Conservation (phyloP, 2,797 vertebrate species). For the Odontamblyopus rebecca region DNA sequence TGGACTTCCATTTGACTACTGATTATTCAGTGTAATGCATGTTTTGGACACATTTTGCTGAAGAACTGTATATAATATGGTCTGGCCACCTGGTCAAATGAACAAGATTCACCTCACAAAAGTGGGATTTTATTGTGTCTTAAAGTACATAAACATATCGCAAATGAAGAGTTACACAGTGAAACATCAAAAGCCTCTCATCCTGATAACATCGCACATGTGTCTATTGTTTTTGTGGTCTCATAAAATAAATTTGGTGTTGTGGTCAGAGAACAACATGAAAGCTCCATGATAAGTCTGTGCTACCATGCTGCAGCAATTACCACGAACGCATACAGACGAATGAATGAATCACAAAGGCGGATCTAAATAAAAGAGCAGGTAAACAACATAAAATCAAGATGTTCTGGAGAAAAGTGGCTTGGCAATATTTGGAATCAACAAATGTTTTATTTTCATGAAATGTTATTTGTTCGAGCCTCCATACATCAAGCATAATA, state of each 20-base stretch:
- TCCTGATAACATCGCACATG: conserved; percentile 36
- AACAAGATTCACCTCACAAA: background rate
- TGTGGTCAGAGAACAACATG: conserved; percentile 60
- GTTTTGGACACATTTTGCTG: background rate
- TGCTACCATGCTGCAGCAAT: conserved; percentile 71
- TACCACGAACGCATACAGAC: conserved; percentile 39
- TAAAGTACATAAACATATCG: background rate
- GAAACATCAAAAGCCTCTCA: conserved; percentile 53
- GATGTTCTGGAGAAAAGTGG: conserved; percentile 38
- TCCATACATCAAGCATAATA: background rate
- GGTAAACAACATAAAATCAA: conserved; percentile 49
- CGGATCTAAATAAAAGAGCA: conserved; percentile 41
- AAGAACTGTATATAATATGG: background rate
- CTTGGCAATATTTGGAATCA: background rate
- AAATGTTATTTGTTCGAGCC: conserved; percentile 4
- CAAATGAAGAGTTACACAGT: background rate
- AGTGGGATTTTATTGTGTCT: background rate
- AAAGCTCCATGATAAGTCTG: conserved; percentile 68
- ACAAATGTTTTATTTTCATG: conserved; percentile 16
- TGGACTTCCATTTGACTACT: background rate
- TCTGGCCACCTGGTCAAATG: background rate
- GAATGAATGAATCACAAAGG: conserved; percentile 38
- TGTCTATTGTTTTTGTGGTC: conserved; percentile 41
- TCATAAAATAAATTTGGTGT: conserved; percentile 38
- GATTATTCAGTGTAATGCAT: background rate